These are phyloP conservation scores for Syngnathoides biaculeatus DNA, from an alignment of 2,113 vertebrate genomes.

Conservation along the genomic window DNA sequence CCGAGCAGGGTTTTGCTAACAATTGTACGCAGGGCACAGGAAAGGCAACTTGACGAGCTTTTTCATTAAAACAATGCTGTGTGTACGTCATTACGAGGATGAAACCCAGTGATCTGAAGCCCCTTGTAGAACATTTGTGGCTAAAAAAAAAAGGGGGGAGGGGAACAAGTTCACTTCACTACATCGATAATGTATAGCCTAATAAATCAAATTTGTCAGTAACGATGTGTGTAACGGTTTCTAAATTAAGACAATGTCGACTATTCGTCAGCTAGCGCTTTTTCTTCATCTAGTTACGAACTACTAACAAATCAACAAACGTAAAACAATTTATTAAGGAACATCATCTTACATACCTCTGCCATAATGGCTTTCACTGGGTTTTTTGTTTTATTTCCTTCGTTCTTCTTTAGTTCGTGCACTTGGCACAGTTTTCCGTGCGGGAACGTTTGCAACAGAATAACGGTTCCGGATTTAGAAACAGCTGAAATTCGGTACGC, in stretches of 20 bases:
- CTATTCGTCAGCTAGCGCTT: neutral
- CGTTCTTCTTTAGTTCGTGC: conserved; percentile 14
- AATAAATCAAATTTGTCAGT: neutral
- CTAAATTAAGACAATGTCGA: neutral
- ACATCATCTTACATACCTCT: conserved; percentile 37
- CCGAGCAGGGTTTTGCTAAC: neutral
- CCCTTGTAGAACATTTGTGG: neutral
- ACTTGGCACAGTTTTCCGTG: conserved; percentile 15
- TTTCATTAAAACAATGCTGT: neutral
- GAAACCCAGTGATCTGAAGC: neutral
- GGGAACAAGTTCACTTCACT: neutral
- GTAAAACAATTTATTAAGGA: neutral
- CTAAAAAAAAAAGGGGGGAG: too few relatives aligned
- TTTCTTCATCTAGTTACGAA: neutral
- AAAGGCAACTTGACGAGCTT: neutral
- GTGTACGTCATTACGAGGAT: neutral
- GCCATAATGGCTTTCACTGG: conserved; percentile 42
- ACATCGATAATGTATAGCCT: neutral
- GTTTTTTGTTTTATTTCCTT: conserved; percentile 38
- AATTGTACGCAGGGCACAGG: neutral
- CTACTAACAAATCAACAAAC: neutral
- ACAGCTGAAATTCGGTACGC: neutral
- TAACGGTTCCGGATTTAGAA: conserved; percentile 21
- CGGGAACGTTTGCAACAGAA: neutral
- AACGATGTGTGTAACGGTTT: neutral